Evolutionary conservation across 1,140 invertebrate species (phyloP).

Genomic region (Palaemon carinicauda): DNA sequence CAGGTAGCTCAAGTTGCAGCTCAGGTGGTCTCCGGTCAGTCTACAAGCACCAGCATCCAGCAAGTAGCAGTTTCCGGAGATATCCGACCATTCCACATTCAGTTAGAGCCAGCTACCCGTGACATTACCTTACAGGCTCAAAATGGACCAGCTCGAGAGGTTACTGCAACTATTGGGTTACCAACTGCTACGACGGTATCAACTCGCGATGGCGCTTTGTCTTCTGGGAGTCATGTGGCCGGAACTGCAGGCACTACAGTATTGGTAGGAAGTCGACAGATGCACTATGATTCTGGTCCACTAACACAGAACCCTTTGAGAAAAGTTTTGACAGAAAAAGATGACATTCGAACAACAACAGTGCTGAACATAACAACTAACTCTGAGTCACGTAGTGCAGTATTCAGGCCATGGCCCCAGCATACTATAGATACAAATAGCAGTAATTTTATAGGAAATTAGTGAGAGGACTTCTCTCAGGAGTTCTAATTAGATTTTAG

Average conservation of each 20-base stretch:
- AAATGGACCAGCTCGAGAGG: not conserved
- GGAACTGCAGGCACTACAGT: slow-evolving; percentile 34
- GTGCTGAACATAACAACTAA: slow-evolving; percentile 1
- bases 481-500: not conserved
- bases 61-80: slow-evolving; percentile 44
- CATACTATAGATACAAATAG: slow-evolving; percentile 9
- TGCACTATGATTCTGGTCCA: slow-evolving; percentile 34
- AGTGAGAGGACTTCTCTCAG: not conserved
- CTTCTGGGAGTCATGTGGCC: slow-evolving; percentile 32
- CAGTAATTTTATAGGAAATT: slow-evolving; percentile 61
- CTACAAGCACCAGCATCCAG: slow-evolving; percentile 28
- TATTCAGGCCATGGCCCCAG: slow-evolving; percentile 12
- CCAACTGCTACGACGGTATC: slow-evolving; percentile 11
- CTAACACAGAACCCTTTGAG: slow-evolving; percentile 29
- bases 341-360: slow-evolving; percentile 30
- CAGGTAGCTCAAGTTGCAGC: slow-evolving; percentile 46
- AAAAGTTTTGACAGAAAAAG: slow-evolving; percentile 35
- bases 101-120: slow-evolving; percentile 34
- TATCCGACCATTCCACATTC: slow-evolving; percentile 43
- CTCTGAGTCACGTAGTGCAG: not conserved
- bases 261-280: slow-evolving; percentile 27
- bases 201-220: slow-evolving; percentile 24
- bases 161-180: not conserved
- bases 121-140: slow-evolving; percentile 40
- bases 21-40: slow-evolving; percentile 36